Conservation (phyloP, 92 coral and sea anemone genomes). For the Zoanthus sociatus region DNA sequence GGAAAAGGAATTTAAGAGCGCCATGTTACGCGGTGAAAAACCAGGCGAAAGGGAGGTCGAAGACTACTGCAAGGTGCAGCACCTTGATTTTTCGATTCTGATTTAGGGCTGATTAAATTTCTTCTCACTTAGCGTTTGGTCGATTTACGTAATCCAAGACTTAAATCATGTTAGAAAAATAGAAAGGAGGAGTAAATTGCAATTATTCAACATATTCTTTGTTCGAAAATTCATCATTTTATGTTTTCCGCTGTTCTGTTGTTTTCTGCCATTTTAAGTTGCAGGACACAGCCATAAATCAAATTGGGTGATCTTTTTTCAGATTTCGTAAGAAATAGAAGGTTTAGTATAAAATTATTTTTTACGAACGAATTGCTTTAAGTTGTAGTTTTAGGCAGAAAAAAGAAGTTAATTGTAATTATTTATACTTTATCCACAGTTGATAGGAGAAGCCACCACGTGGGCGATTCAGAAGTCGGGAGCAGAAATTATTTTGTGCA, state of each 20-base stretch:
- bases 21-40: conserved; percentile 33
- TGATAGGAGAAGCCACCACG: conserved; percentile 57
- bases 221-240: no score
- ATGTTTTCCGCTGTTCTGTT: no score
- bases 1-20: conserved; percentile 62
- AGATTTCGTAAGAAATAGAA: no score
- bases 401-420: not conserved
- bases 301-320: no score
- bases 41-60: conserved; percentile 37
- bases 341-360: no score
- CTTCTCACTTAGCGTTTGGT: not conserved
- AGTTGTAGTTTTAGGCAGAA: not conserved
- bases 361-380: not conserved
- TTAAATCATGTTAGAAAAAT: not conserved
- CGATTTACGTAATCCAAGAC: no score
- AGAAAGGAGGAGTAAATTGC: not conserved
- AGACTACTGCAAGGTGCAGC: conserved; percentile 62
- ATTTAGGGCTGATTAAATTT: not conserved
- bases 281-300: no score
- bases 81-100: not conserved
- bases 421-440: conserved; percentile 26
- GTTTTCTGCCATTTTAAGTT: no score
- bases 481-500: conserved; percentile 71
- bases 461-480: conserved; percentile 73
- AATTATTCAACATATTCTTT: not conserved